These are phyloP conservation scores for Andrena fulva DNA, from an alignment of 2,888 invertebrate species.

Conservation along the genomic window DNA sequence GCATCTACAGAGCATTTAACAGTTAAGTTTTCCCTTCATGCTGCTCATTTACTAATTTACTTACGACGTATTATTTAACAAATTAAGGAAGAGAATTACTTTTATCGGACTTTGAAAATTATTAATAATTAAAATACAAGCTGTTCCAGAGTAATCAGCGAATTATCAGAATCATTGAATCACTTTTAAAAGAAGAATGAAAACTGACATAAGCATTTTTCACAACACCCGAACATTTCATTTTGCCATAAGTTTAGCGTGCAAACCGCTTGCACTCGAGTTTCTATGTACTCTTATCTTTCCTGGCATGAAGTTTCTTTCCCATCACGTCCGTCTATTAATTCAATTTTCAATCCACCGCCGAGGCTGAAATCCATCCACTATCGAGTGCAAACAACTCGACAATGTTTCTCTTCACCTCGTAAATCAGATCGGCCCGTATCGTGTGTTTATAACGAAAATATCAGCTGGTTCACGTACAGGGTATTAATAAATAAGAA, in stretches of 20 bases:
- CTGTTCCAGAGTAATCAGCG: not conserved
- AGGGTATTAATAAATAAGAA: slow-evolving; percentile 41
- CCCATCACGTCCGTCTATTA: slow-evolving; percentile 21
- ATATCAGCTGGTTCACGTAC: not conserved
- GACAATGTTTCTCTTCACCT: slow-evolving; percentile 24
- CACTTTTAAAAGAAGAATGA: not conserved
- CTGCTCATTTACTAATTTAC: not conserved
- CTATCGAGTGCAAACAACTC: slow-evolving; percentile 21
- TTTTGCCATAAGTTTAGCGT: not conserved
- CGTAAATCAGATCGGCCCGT: slow-evolving; percentile 35
- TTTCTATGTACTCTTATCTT: slow-evolving; percentile 12
- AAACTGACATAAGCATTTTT: not conserved
- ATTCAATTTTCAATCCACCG: slow-evolving; percentile 35
- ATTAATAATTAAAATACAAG: not conserved
- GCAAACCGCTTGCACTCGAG: not conserved
- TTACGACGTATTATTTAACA: not conserved
- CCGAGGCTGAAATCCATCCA: slow-evolving; percentile 40
- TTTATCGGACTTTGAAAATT: not conserved
- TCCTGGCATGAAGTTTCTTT: slow-evolving; percentile 3
- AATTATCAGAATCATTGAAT: not conserved
- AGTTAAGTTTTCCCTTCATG: not conserved
- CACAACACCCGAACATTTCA: not conserved
- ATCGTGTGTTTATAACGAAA: slow-evolving; percentile 32
- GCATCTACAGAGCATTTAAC: too few species aligned
- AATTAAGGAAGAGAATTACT: not conserved